Base-by-base conservation (phyloP, 2,888 invertebrate species). In the Tachina fera region DNA sequence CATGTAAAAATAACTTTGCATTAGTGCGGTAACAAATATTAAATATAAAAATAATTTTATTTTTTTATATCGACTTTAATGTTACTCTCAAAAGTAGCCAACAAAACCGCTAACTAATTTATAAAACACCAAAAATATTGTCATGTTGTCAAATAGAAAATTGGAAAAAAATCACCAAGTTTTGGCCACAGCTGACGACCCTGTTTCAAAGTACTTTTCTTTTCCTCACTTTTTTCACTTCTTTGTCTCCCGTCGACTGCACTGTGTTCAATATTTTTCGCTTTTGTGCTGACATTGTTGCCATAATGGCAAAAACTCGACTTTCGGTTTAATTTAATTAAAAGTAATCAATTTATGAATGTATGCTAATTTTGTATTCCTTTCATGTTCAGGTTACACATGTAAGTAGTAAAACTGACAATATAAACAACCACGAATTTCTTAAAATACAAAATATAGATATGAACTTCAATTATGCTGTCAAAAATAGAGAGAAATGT, bases 301-400 rank as follows among this genome's bases (percentile, higher is more conserved):
- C n/a, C 41, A n/a, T 76, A 76, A 71, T 72, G 72, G 56, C 56
- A 76, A 41, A 77, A 76, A 76, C 72, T 53, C 60, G 43, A 41
- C 9, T 47, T 77, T 61, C 67, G 56, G 31, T 63, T 84, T 84
- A 72, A 84, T 81, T 76, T 76, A 77, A 81, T 80, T 77, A 77
- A 81, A 84, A 47, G 39, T 72, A 80, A 76, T 84, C 71, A 84
- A 80, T 80, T 75, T 71, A 79, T 83, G 19, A 45, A 60, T 71
- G 49, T 14, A 71, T 74, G 72, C 49, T 39, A 71, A n/a, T 31
- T 45, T 10, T 63, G 41, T 56, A 16, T 63, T 16, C 16, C 16
- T 49, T 43, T 49, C n/a, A 58, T 58, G 58, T 58, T 47, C 43
- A 61, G 39, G 60, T 67, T 58, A 49, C 6, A 6, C 0, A 1